Evolutionary conservation across 2,113 vertebrate genomes (phyloP).

Genomic region (Hydropotes inermis): DNA sequence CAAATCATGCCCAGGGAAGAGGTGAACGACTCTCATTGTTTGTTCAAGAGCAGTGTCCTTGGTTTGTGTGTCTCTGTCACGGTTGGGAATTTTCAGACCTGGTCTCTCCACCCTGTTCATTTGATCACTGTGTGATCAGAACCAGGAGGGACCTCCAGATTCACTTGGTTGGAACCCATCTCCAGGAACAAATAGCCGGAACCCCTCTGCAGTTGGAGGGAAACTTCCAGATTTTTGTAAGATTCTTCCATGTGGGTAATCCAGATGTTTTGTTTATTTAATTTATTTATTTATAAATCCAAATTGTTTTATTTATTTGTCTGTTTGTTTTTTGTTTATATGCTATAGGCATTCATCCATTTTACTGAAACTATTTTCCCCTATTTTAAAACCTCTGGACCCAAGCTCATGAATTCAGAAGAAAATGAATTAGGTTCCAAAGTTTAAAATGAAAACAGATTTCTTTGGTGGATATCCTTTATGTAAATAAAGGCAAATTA

Average conservation of each 20-base stretch:
- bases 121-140: slow-evolving; percentile 23
- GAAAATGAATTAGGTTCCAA: neutral
- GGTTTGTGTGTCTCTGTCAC: neutral
- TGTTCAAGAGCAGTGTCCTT: neutral
- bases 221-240: slow-evolving; percentile 37
- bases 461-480: neutral
- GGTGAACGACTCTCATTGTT: slow-evolving; percentile 44
- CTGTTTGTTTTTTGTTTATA: neutral
- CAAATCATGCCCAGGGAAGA: neutral
- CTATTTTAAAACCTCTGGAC: neutral
- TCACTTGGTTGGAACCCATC: neutral
- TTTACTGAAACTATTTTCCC: neutral
- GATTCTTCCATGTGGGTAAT: slow-evolving; percentile 11
- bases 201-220: neutral
- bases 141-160: neutral
- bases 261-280: neutral
- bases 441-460: slow-evolving; percentile 7
- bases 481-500: neutral
- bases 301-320: neutral
- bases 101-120: neutral
- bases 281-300: too few relatives aligned
- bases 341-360: neutral
- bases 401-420: neutral
- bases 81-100: neutral
- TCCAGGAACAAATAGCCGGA: neutral